Conservation (phyloP, 2,888 invertebrate species). For the Amphipoea lucens region DNA sequence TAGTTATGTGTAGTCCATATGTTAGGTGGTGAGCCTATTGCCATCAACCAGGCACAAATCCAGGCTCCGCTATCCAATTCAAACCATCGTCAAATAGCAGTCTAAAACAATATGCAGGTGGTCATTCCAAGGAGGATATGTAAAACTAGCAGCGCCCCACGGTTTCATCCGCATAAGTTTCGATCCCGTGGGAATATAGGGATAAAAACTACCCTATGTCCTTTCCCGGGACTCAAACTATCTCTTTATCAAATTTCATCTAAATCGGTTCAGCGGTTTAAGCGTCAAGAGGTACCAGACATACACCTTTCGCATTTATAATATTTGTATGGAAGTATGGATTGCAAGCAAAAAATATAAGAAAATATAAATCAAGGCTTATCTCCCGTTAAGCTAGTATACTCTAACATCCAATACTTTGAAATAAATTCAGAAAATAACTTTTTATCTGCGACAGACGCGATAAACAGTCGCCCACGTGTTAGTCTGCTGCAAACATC, state of each 20-base stretch:
- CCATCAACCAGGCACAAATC: not conserved
- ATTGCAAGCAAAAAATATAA: not conserved
- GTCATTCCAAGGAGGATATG: conserved; percentile 25
- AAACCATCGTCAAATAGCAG: not conserved
- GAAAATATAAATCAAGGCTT: conserved; percentile 35
- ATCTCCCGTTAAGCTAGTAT: conserved; percentile 44
- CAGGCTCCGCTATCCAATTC: not conserved
- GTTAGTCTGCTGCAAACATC: conserved; percentile 35
- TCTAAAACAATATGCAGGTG: not conserved
- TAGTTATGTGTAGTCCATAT: not conserved
- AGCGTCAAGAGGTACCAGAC: too few relatives aligned
- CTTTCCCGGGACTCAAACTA: too few relatives aligned
- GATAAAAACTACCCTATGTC: too few relatives aligned
- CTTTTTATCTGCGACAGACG: conserved; percentile 57
- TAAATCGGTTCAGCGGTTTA: too few relatives aligned
- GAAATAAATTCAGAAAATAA: conserved; percentile 57
- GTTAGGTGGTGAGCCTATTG: not conserved
- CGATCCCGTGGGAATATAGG: too few relatives aligned
- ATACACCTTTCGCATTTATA: too few relatives aligned
- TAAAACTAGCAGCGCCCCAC: not conserved
- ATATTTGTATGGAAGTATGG: too few relatives aligned
- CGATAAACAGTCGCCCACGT: conserved; percentile 61
- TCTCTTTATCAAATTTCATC: too few relatives aligned
- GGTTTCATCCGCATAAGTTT: too few relatives aligned
- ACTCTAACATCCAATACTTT: conserved; percentile 48